Evolutionary conservation across 2,797 vertebrate genomes (phyloP).

Genomic region (Clarias pachynema): DNA sequence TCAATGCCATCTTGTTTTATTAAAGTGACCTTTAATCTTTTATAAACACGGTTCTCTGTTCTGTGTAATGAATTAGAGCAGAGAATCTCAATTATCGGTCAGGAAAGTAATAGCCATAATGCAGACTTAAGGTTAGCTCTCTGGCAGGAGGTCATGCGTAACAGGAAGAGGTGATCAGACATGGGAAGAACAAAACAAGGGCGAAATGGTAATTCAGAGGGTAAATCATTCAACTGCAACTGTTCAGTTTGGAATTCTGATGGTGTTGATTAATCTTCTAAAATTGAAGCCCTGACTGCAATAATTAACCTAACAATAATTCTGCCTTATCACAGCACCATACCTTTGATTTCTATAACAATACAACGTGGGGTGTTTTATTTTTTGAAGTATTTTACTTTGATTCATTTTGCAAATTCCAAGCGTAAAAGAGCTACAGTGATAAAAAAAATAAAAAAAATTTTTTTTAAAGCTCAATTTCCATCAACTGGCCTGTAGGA

Average conservation of each 20-base stretch:
- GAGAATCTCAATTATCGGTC: neutral
- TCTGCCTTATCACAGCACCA: too few relatives aligned
- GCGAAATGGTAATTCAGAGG: neutral
- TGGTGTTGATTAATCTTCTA: neutral
- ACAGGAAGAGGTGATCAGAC: neutral
- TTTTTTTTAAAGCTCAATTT: neutral
- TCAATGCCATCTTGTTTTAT: neutral
- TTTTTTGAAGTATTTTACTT: neutral
- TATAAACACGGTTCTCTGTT: neutral
- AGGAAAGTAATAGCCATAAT: slow-evolving; percentile 7
- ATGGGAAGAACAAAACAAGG: neutral
- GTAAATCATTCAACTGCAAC: neutral
- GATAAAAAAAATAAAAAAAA: neutral
- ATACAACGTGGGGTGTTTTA: neutral
- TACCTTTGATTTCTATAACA: neutral
- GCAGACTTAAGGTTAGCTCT: neutral
- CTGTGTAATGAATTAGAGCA: neutral
- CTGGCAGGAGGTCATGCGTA: neutral
- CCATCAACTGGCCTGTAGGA: neutral
- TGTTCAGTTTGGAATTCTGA: neutral
- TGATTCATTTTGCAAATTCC: neutral
- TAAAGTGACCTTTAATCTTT: neutral
- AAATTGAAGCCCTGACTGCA: too few relatives aligned
- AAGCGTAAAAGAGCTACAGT: neutral
- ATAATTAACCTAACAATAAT: too few relatives aligned